These are phyloP conservation scores for Oryzias sinensis DNA, from an alignment of 2,797 vertebrate genomes.

Conservation along the genomic window DNA sequence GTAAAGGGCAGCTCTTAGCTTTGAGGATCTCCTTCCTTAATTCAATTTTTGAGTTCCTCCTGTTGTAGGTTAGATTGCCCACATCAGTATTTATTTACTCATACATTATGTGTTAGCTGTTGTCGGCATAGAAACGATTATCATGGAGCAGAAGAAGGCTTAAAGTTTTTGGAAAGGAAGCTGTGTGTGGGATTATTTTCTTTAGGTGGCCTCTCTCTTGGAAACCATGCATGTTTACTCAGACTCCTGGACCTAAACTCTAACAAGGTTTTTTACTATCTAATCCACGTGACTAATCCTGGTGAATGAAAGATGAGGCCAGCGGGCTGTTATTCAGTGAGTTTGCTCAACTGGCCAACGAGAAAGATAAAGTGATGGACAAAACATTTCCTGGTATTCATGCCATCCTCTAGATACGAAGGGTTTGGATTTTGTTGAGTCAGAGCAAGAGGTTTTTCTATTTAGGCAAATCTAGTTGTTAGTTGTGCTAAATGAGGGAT, in stretches of 20 bases:
- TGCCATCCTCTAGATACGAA: slow-evolving; percentile 53
- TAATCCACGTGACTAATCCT: slow-evolving; percentile 44
- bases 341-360: slow-evolving; percentile 43
- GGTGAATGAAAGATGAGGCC: slow-evolving; percentile 46
- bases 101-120: slow-evolving; percentile 6
- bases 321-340: slow-evolving; percentile 33
- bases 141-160: slow-evolving; percentile 19
- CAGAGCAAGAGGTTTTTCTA: neutral
- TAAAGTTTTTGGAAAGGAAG: slow-evolving; percentile 16
- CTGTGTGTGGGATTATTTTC: slow-evolving; percentile 14
- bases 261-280: slow-evolving; percentile 17
- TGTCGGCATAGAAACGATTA: slow-evolving; percentile 14
- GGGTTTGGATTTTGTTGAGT: slow-evolving; percentile 44
- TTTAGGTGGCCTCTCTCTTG: slow-evolving; percentile 10
- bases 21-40: slow-evolving; percentile 37
- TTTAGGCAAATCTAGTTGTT: neutral
- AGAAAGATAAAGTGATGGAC: slow-evolving; percentile 36
- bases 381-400: slow-evolving; percentile 40
- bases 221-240: slow-evolving; percentile 41
- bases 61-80: slow-evolving; percentile 5
- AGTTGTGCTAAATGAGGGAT: slow-evolving; percentile 36
- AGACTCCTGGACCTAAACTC: slow-evolving; percentile 36
- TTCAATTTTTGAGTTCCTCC: slow-evolving; percentile 13
- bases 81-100: slow-evolving; percentile 4
- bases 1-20: slow-evolving; percentile 47